phyloP scores from a whole-genome alignment of 1,140 invertebrate genomes.

The Sycophaga agraensis region DNA sequence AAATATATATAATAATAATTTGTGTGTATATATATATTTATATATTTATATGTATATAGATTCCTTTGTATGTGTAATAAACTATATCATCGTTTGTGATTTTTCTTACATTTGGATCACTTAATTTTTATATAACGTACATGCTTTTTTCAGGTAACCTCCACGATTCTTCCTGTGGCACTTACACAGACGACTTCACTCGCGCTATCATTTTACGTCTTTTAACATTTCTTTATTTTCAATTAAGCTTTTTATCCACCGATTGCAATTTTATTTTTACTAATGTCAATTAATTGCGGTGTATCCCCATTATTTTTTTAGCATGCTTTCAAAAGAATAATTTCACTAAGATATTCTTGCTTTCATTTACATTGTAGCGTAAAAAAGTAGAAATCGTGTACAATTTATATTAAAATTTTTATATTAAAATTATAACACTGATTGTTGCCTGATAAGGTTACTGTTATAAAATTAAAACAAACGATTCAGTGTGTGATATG shows the following conservation, averaged over 20 bases:
- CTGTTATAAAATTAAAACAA: too few species aligned
- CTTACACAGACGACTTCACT: slow-evolving; percentile 32
- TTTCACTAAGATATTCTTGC: background rate
- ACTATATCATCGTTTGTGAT: slow-evolving; percentile 45
- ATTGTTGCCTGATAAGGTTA: too few species aligned
- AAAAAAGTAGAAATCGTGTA: slow-evolving; percentile 16
- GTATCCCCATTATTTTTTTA: background rate
- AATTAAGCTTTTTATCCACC: too few species aligned
- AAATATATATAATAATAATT: slow-evolving; percentile 28
- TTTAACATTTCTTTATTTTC: slow-evolving; percentile 10
- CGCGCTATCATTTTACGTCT: slow-evolving; percentile 17
- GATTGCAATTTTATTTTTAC: slow-evolving; percentile 1
- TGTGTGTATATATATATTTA: slow-evolving; percentile 36
- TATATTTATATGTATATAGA: slow-evolving; percentile 45
- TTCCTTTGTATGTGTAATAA: slow-evolving; percentile 43
- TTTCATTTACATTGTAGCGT: background rate
- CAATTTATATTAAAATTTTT: slow-evolving; percentile 14
- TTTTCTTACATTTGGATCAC: slow-evolving; percentile 42
- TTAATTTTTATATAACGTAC: slow-evolving; percentile 44
- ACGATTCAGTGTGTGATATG: too few species aligned
- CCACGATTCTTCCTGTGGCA: slow-evolving; percentile 47
- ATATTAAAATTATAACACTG: background rate
- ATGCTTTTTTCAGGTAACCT: slow-evolving; percentile 50
- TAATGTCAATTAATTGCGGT: slow-evolving; percentile 8
- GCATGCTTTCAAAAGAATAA: background rate